Evolutionary conservation across 2,888 invertebrate genomes (phyloP).

Genomic region (Trichacis sp.): DNA sequence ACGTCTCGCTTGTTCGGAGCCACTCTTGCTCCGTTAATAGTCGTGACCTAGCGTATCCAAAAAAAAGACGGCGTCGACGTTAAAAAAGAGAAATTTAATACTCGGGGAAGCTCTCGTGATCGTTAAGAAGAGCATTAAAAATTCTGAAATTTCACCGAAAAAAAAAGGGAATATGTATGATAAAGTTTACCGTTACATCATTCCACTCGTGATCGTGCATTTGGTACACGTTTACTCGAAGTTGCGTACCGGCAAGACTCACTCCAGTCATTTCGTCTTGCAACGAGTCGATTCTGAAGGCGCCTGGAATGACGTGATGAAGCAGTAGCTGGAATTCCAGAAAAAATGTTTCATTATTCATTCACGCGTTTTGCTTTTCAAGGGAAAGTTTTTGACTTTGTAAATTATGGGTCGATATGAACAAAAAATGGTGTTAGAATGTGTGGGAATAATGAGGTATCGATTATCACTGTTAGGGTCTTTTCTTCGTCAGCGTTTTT

Average conservation of each 20-base stretch:
- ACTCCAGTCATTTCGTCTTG: slow-evolving; percentile 94
- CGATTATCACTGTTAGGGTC: no score
- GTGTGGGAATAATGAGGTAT: no score
- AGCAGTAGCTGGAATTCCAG: slow-evolving; percentile 75
- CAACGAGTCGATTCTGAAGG: slow-evolving; percentile 81
- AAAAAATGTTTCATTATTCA: slow-evolving; percentile 13
- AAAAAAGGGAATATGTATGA: no score
- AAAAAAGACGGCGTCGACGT: slow-evolving; percentile 1
- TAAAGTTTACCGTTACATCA: slow-evolving; percentile 76
- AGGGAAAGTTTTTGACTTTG: no score
- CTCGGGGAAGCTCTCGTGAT: no score
- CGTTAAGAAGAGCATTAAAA: not conserved
- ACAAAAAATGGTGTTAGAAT: no score
- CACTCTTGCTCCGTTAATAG: slow-evolving; percentile 87
- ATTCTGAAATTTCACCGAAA: not conserved
- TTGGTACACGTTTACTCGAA: slow-evolving; percentile 87
- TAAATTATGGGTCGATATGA: no score
- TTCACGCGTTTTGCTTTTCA: not conserved
- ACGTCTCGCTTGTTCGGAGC: slow-evolving; percentile 86
- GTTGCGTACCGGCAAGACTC: slow-evolving; percentile 86
- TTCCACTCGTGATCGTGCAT: slow-evolving; percentile 92
- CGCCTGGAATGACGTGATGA: slow-evolving; percentile 89
- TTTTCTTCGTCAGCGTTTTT: no score
- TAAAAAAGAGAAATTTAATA: slow-evolving; percentile 3
- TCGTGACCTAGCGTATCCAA: slow-evolving; percentile 77